Evolutionary conservation across 2,888 invertebrate genomes (phyloP).

Genomic region (Fragum fragum): DNA sequence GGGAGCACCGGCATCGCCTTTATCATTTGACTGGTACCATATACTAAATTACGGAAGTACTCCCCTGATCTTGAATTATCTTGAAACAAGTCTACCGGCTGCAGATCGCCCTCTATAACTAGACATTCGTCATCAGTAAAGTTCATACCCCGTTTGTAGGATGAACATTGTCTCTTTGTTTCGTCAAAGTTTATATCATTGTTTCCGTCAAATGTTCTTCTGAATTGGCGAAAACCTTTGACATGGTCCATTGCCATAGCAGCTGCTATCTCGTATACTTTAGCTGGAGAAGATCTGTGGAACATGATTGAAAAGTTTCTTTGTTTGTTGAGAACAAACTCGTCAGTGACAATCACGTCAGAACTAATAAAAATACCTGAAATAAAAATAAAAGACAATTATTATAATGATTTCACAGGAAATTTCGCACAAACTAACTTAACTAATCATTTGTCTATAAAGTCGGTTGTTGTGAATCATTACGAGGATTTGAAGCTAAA

Average conservation of each 20-base stretch:
- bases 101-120: conserved; percentile 48
- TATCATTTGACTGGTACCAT: conserved; percentile 71
- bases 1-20: conserved; percentile 51
- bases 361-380: conserved; percentile 77
- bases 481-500: no score
- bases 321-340: conserved; percentile 45
- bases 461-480: no score
- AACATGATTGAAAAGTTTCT: conserved; percentile 34
- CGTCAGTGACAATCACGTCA: conserved; percentile 67
- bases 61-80: conserved; percentile 70
- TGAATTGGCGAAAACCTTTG: conserved; percentile 33
- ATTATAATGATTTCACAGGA: no score
- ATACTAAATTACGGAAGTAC: conserved; percentile 70
- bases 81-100: conserved; percentile 76
- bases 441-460: no score
- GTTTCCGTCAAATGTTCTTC: conserved; percentile 31
- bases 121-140: conserved; percentile 18
- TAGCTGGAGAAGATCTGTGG: background rate
- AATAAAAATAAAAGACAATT: no score
- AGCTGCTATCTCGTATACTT: background rate
- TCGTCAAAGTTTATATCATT: conserved; percentile 5
- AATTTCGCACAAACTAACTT: no score
- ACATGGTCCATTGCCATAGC: conserved; percentile 57
- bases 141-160: background rate
- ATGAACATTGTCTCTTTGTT: conserved; percentile 1